Evolutionary conservation across 1,140 invertebrate genomes (phyloP).

Genomic region (Ridgeia piscesae): DNA sequence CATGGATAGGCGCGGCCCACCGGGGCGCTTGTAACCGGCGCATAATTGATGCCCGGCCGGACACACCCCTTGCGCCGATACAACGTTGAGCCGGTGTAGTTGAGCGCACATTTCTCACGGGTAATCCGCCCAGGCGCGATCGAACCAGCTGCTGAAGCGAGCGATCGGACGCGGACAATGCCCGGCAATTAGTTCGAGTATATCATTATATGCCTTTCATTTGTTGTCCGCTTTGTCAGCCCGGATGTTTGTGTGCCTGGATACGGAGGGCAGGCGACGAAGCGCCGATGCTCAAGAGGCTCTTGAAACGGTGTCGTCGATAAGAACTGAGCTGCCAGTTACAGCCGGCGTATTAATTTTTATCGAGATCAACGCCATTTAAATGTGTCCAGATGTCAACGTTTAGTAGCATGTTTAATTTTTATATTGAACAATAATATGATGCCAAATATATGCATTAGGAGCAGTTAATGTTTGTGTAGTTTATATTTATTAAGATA

Average conservation of each 20-base stretch:
- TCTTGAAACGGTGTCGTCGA: neutral
- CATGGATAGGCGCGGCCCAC: neutral
- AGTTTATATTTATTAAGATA: neutral
- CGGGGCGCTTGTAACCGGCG: neutral
- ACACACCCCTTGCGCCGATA: neutral
- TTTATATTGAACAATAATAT: neutral
- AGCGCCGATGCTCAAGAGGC: neutral
- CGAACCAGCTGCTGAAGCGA: neutral
- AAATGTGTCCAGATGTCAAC: neutral
- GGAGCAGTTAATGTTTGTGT: neutral
- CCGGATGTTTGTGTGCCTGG: neutral
- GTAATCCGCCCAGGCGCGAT: neutral
- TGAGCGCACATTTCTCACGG: neutral
- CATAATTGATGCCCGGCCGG: neutral
- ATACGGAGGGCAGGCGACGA: neutral
- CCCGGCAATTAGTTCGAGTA: neutral
- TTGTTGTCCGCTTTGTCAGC: neutral
- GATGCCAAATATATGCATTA: neutral
- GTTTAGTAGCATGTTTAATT: neutral
- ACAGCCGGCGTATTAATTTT: neutral
- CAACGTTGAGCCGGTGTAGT: neutral
- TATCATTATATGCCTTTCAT: constrained; percentile 1
- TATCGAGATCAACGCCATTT: neutral
- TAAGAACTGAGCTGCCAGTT: neutral
- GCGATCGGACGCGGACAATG: neutral